Base-by-base conservation (phyloP, 2,113 vertebrate genomes). In the Prolemur simus region DNA sequence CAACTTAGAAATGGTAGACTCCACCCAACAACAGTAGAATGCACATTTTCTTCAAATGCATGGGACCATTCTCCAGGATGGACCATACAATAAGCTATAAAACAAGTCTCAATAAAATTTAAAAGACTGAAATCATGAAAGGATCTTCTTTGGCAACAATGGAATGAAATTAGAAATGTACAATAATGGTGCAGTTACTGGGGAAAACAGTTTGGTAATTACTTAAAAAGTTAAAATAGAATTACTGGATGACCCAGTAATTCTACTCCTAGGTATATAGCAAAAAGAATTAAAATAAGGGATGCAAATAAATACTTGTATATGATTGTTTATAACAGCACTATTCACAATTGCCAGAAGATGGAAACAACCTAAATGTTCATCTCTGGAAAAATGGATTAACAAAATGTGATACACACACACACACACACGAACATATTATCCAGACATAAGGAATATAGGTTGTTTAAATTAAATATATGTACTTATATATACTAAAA, bases 171-270 rank as follows among this genome's bases (percentile, higher is more conserved):
- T 56, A 76, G 20, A 86, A 92, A 54, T 71, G 14, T 54, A 80
- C 64, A 58, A 77, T 42, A 74, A 74, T 42, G 23, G 14, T 52
- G 14, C 13, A 77, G 11, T 42, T 94, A 86, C 49, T 32, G 87
- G 45, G 42, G 32, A 18, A 94, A 88, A 91, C 10, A 92, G 39
- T 69, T 90, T 93, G 37, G 32, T 32, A 6, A 20, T 71, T 91
- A 29, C 68, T 95, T 86, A 77, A 88, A 84, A 89, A 58, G 74
- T 80, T 85, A 77, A 95, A 89, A 42, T 69, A 88, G 63, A 86
- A 87, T 60, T 63, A 93, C 23, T 39, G 76, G 64, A 74, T 9
- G 25, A 56, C 6, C 20, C 17, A 93, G 23, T 34, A 76, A 93
- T 27, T 89, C 47, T 74, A 87, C 34, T 74, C 42, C 47, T 69